A percentile compares a stretch with the other conserved stretches of the same genome.
These are phyloP conservation scores for Chauna torquata DNA, from an alignment of 2,113 vertebrate species.

Conservation along the genomic window DNA sequence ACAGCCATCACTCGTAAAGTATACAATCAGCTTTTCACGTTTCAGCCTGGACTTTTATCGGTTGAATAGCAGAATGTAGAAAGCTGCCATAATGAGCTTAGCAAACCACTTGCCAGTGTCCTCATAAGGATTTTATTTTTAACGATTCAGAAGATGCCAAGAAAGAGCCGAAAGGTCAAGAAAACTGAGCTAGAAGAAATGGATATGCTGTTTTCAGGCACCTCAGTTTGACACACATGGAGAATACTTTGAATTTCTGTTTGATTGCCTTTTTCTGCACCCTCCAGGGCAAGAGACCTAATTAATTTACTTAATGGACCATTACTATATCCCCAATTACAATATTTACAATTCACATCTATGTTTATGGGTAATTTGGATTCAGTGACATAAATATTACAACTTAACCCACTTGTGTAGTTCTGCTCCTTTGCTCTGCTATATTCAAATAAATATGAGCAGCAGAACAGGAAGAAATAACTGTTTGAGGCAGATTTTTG, in stretches of 20 bases:
- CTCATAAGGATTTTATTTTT: slow-evolving; percentile 72
- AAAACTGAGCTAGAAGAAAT: slow-evolving; percentile 61
- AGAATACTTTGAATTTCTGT: neutral
- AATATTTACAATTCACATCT: neutral
- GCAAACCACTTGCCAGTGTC: slow-evolving; percentile 14
- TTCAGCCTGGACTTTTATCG: neutral
- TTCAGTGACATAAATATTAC: neutral
- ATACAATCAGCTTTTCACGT: neutral
- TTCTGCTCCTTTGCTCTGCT: neutral
- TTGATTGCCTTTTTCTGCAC: neutral
- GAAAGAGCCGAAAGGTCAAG: slow-evolving; percentile 64
- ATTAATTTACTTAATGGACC: neutral
- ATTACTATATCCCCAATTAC: neutral
- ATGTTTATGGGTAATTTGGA: neutral
- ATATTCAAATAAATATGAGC: neutral
- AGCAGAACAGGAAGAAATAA: neutral
- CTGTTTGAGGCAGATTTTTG: neutral
- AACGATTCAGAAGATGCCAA: slow-evolving; percentile 58
- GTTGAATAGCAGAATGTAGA: neutral
- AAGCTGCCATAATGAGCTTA: neutral
- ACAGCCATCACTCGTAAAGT: neutral
- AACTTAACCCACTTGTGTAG: neutral
- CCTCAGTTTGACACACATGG: neutral
- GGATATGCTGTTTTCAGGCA: slow-evolving; percentile 46
- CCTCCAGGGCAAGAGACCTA: neutral